Percentiles rank a stretch among this genome's conserved stretches.
phyloP scores from a whole-genome alignment of 2,888 invertebrate species.

The Homarus gammarus region DNA sequence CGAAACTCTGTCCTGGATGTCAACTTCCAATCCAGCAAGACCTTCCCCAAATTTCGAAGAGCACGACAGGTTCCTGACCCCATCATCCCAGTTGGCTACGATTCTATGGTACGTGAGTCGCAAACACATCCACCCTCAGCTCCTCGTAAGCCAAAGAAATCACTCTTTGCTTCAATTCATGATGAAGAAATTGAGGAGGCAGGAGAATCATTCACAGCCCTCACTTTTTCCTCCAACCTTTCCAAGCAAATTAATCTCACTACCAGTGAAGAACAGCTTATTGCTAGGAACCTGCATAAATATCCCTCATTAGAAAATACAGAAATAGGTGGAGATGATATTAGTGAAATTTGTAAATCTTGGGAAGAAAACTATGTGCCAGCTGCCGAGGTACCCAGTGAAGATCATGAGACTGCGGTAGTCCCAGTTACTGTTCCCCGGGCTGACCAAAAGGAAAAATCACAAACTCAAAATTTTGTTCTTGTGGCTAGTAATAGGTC shows the following conservation, averaged over 20 bases:
- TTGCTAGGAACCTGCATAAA: conserved; percentile 57
- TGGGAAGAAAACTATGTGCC: conserved; percentile 69
- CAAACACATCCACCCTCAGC: conserved; percentile 74
- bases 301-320: conserved; percentile 67
- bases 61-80: conserved; percentile 66
- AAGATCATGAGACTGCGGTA: background rate
- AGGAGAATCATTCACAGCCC: conserved; percentile 57
- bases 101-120: conserved; percentile 75
- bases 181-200: conserved; percentile 54
- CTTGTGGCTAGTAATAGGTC: conserved; percentile 57
- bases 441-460: conserved; percentile 18
- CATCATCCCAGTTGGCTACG: conserved; percentile 75
- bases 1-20: conserved; percentile 68
- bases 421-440: background rate
- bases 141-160: conserved; percentile 32
- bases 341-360: conserved; percentile 45
- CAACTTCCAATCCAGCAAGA: conserved; percentile 55
- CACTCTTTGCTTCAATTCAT: background rate
- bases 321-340: conserved; percentile 45
- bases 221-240: conserved; percentile 34
- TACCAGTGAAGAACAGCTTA: conserved; percentile 65
- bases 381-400: conserved; percentile 26
- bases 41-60: conserved; percentile 70
- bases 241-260: conserved; percentile 41
- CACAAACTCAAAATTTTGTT: conserved; percentile 51